Evolutionary conservation across 2,797 vertebrate species (phyloP), one percentile per base, ranked within the genome.

Genomic region (Gouania willdenowi): DNA sequence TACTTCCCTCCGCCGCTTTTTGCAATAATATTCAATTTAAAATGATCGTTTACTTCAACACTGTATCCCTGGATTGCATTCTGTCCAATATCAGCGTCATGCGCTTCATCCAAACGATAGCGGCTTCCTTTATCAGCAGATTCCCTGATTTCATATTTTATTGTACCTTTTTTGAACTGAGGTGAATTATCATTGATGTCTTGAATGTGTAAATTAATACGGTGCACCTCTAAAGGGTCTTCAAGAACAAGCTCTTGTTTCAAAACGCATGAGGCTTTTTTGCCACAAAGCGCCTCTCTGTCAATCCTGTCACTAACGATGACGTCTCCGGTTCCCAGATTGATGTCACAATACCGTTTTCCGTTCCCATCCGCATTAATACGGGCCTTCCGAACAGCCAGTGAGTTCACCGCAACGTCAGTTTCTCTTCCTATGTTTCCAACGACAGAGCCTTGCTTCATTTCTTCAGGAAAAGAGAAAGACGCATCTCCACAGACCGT

Each of bases 131-230:
- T 50, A 1, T 0, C 33, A 0, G 82, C 76, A 0, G 59, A 78
- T 41, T 90, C 87, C 0, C 26, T 7, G 1, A 89, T 68, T 32
- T 87, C 81, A 5, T 89, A 61, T 6, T 50, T 27, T 14, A 86
- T 71, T 12, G 66, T 55, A 5, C 83, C 68, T 5, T 60, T 53
- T 0, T 70, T 3, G 53, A 88, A 89, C 8, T 48, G 46, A 0
- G 86, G 87, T 0, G 48, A 30, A 13, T 88, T 86, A 14, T 88
- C 85, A 62, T 88, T 89, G 34, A 88, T 69, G 41, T 88, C 87
- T 1, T 67, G 58, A 2, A 89, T 47, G 40, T 83, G 80, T 0
- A 89, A 59, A 47, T 44, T 71, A 6, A 67, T 36, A 1, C 53
- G 30, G 9, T 69, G 68, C 0, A 69, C 3, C 23, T 75, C 71